phyloP scores from a whole-genome alignment of 2,888 invertebrate species.

The Drosophila pseudotalamancana region DNA sequence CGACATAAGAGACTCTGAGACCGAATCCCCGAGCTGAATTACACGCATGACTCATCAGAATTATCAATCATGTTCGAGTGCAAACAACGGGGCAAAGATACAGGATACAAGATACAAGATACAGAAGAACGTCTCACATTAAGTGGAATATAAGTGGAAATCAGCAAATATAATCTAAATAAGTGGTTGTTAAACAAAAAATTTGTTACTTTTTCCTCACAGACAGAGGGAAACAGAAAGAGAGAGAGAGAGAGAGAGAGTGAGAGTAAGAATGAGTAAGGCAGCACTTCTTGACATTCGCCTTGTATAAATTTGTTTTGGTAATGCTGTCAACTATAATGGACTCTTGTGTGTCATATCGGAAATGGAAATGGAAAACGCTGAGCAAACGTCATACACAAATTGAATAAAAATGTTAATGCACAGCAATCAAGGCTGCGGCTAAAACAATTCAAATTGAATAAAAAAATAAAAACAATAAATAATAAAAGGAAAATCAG shows the following conservation, averaged over 20 bases:
- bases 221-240: not conserved
- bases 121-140: constrained; percentile 48
- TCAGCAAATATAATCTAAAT: constrained; percentile 81
- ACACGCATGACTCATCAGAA: constrained; percentile 79
- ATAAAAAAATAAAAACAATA: too few relatives aligned
- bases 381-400: constrained; percentile 46
- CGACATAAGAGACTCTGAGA: constrained; percentile 22
- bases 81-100: constrained; percentile 47
- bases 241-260: constrained; percentile 8
- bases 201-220: constrained; percentile 33
- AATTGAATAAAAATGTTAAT: constrained; percentile 79
- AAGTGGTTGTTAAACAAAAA: constrained; percentile 81
- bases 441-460: constrained; percentile 37
- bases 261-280: not conserved
- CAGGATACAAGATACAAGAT: constrained; percentile 28
- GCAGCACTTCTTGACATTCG: constrained; percentile 40
- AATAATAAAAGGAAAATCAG: constrained; percentile 26
- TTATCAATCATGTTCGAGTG: constrained; percentile 78
- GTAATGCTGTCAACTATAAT: constrained; percentile 70
- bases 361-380: constrained; percentile 37
- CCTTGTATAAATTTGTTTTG: constrained; percentile 68
- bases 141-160: constrained; percentile 78
- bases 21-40: constrained; percentile 53
- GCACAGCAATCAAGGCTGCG: constrained; percentile 42
- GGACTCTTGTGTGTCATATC: constrained; percentile 60